phyloP scores from a whole-genome alignment of 2,888 invertebrate species.

The Quadriops clusia region DNA sequence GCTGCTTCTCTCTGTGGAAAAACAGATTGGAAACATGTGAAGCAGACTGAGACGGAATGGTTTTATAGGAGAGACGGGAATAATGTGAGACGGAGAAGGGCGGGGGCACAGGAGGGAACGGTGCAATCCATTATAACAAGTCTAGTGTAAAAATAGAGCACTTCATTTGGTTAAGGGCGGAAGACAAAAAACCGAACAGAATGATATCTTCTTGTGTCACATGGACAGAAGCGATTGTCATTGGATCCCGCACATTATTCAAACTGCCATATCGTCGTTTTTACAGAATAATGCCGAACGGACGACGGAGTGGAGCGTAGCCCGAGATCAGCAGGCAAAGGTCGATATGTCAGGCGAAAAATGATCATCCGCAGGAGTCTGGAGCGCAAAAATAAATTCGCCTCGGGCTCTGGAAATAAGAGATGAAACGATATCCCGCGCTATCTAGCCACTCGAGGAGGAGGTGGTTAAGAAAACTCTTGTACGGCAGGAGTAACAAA shows the following conservation, averaged over 20 bases:
- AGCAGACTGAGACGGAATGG: too few relatives aligned
- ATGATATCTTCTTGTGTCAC: conserved; percentile 12
- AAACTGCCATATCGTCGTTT: conserved; percentile 17
- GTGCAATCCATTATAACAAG: too few relatives aligned
- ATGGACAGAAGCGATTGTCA: conserved; percentile 16
- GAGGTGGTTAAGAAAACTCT: too few relatives aligned
- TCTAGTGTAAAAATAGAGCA: conserved; percentile 14
- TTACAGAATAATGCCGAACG: conserved; percentile 6
- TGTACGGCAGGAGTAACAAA: too few relatives aligned
- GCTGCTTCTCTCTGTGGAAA: too few relatives aligned
- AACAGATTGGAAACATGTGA: too few relatives aligned
- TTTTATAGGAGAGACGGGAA: too few relatives aligned
- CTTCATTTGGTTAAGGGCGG: conserved; percentile 11
- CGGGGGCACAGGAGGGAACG: too few relatives aligned
- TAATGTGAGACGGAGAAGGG: too few relatives aligned
- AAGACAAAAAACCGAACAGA: conserved; percentile 12
- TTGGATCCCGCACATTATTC: conserved; percentile 17
- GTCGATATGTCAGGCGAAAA: conserved; percentile 10
- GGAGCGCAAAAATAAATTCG: background rate
- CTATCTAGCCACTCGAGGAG: too few relatives aligned
- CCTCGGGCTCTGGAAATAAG: too few relatives aligned
- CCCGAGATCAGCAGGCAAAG: conserved; percentile 13
- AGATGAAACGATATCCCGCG: too few relatives aligned
- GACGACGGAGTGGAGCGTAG: conserved; percentile 7
- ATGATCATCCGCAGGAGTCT: conserved; percentile 5